Percentiles rank a stretch among this genome's conserved stretches.
phyloP scores from a whole-genome alignment of 2,888 invertebrate genomes.

The Himalopsyche japonica region DNA sequence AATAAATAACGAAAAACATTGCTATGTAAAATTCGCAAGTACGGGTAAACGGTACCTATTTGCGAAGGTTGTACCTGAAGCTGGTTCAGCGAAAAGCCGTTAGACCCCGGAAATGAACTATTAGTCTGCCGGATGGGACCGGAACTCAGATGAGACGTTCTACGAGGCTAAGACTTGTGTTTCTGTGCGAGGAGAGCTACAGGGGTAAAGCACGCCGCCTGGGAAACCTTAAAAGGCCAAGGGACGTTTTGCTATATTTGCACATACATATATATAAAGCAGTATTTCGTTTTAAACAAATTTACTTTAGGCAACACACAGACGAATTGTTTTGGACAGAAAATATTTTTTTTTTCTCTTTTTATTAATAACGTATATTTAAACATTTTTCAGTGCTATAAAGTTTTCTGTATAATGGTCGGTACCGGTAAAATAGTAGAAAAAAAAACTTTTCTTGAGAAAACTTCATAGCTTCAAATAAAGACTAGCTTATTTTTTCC shows the following conservation, averaged over 20 bases:
- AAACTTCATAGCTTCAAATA: too few relatives aligned
- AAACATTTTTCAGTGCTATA: too few relatives aligned
- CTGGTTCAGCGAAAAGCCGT: neutral
- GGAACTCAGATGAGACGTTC: slow-evolving; percentile 12
- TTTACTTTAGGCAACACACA: too few relatives aligned
- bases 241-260: neutral
- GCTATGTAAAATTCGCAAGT: neutral
- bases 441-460: too few relatives aligned
- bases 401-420: too few relatives aligned
- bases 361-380: too few relatives aligned
- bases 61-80: neutral
- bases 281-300: neutral
- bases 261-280: neutral
- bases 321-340: too few relatives aligned
- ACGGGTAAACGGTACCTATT: neutral
- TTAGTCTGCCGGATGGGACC: slow-evolving; percentile 30
- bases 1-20: neutral
- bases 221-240: neutral
- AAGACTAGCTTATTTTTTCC: too few relatives aligned
- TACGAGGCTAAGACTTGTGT: neutral
- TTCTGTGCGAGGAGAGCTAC: neutral
- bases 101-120: slow-evolving; percentile 36
- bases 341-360: too few relatives aligned
- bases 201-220: neutral
- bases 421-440: too few relatives aligned